Evolutionary conservation across 1,140 invertebrate genomes (phyloP).

Genomic region (Drosophila grimshawi): DNA sequence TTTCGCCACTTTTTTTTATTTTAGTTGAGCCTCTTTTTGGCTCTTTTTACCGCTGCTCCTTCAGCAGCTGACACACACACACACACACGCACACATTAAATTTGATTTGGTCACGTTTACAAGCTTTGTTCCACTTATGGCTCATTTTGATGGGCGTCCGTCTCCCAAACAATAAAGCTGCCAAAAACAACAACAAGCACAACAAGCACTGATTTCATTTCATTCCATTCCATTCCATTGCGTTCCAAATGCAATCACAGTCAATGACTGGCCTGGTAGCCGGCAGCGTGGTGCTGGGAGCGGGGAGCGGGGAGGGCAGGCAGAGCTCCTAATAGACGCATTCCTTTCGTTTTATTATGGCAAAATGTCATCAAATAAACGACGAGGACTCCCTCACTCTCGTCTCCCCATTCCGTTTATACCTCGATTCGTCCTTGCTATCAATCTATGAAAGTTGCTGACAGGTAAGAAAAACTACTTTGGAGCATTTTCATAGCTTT

Average conservation of each 20-base stretch:
- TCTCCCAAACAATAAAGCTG: slow-evolving; percentile 28
- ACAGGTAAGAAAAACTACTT: too few relatives aligned
- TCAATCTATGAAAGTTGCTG: too few relatives aligned
- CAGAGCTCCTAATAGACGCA: slow-evolving; percentile 59
- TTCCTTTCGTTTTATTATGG: slow-evolving; percentile 15
- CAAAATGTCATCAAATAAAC: slow-evolving; percentile 70
- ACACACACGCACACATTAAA: slow-evolving; percentile 71
- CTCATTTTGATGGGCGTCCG: slow-evolving; percentile 68
- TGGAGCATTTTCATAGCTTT: too few relatives aligned
- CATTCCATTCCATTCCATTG: slow-evolving; percentile 31
- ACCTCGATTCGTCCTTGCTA: too few relatives aligned
- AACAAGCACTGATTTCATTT: slow-evolving; percentile 27
- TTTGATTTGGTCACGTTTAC: slow-evolving; percentile 84
- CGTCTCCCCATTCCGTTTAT: too few relatives aligned
- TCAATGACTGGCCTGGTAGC: neutral
- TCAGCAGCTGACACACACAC: slow-evolving; percentile 25
- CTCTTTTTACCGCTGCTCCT: neutral
- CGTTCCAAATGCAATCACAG: slow-evolving; percentile 60
- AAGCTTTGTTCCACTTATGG: slow-evolving; percentile 84
- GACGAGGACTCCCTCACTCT: slow-evolving; percentile 17
- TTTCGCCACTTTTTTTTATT: slow-evolving; percentile 19
- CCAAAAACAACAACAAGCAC: slow-evolving; percentile 13
- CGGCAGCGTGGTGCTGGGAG: too few relatives aligned
- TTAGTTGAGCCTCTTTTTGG: slow-evolving; percentile 18
- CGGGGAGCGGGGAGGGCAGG: too few relatives aligned